Evolutionary conservation across 2,888 invertebrate species (phyloP).

Genomic region (Helobdella robusta): DNA sequence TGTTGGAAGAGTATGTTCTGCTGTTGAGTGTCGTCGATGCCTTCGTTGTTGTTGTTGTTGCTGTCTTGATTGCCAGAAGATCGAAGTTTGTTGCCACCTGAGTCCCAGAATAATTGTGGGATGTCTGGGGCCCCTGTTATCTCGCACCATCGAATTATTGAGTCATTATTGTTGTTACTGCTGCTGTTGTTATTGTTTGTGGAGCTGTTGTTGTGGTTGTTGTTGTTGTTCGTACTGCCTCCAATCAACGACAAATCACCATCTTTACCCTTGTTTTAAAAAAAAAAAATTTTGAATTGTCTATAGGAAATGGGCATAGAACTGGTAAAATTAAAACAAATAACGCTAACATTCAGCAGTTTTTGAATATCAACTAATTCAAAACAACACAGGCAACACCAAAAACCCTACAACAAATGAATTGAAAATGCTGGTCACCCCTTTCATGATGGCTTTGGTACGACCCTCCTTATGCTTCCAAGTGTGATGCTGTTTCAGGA

Average conservation of each 20-base stretch:
- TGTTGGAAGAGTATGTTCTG: slow-evolving; percentile 9
- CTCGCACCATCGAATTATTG: background rate
- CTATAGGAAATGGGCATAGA: too few species aligned
- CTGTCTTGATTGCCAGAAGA: slow-evolving; percentile 6
- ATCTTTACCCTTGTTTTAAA: too few species aligned
- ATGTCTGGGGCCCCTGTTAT: slow-evolving; percentile 9
- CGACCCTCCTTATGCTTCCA: slow-evolving; percentile 27
- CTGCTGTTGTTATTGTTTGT: too few species aligned
- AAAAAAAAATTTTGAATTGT: too few species aligned
- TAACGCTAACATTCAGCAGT: too few species aligned
- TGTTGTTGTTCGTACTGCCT: too few species aligned
- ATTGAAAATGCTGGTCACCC: background rate
- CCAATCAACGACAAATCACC: too few species aligned
- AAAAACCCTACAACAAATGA: too few species aligned
- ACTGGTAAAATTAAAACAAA: too few species aligned
- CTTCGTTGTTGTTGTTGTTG: slow-evolving; percentile 15
- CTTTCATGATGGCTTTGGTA: background rate
- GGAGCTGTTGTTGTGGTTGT: too few species aligned
- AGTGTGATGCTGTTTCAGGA: slow-evolving; percentile 30
- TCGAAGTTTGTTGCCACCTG: background rate
- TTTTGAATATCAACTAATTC: too few species aligned
- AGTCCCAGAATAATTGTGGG: slow-evolving; percentile 10
- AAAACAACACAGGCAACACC: too few species aligned
- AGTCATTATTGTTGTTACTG: slow-evolving; percentile 1
- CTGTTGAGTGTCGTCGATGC: background rate